Evolutionary conservation across 2,113 vertebrate species (phyloP).

Genomic region (Dipodomys spectabilis): DNA sequence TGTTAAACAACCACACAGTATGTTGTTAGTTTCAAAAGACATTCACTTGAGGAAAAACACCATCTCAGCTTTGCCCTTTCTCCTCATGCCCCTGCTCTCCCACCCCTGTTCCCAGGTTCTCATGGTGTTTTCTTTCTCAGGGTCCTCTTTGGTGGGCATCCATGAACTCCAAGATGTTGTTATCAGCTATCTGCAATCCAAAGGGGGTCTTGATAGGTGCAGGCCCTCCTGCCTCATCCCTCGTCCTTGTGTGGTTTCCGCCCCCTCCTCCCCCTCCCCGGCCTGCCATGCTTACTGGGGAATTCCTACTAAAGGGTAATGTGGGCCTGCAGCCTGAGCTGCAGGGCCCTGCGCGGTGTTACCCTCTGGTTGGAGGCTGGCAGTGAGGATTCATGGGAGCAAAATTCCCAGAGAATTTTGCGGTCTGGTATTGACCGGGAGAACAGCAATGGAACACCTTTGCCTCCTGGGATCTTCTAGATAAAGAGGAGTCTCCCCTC

Average conservation of each 20-base stretch:
- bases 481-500: slow-evolving; percentile 41
- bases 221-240: slow-evolving; percentile 1
- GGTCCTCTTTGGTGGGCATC: slow-evolving; percentile 73
- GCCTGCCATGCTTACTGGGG: neutral
- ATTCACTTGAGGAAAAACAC: slow-evolving; percentile 67
- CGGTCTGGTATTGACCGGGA: slow-evolving; percentile 18
- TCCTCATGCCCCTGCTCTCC: slow-evolving; percentile 42
- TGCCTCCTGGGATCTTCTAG: slow-evolving; percentile 42
- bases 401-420: neutral
- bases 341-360: neutral
- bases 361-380: neutral
- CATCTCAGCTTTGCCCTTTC: slow-evolving; percentile 52
- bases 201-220: slow-evolving; percentile 11
- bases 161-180: slow-evolving; percentile 35
- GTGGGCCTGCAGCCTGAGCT: neutral
- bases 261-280: neutral
- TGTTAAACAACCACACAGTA: slow-evolving; percentile 80
- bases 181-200: slow-evolving; percentile 33
- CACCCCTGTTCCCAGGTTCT: slow-evolving; percentile 41
- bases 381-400: neutral
- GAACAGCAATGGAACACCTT: neutral
- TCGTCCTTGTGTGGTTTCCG: neutral
- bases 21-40: slow-evolving; percentile 80
- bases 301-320: neutral
- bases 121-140: slow-evolving; percentile 83